Conservation (phyloP, 2,797 vertebrate species). For the Pipistrellus kuhlii region DNA sequence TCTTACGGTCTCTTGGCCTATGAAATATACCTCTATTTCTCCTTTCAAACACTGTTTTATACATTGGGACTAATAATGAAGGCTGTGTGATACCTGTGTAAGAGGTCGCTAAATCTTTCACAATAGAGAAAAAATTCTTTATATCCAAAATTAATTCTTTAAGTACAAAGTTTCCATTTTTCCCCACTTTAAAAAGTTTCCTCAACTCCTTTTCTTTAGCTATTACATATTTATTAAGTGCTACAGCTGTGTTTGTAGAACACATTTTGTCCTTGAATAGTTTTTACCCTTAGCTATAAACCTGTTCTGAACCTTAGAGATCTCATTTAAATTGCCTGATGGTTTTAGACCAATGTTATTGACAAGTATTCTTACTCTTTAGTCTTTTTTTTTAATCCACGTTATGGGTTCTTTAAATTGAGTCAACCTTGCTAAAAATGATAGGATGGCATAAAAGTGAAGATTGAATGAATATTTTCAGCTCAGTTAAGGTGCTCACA, state of each 20-base stretch:
- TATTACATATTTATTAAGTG: slow-evolving; percentile 84
- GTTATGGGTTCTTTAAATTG: slow-evolving; percentile 79
- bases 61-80: slow-evolving; percentile 61
- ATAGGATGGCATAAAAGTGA: slow-evolving; percentile 68
- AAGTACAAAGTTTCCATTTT: slow-evolving; percentile 58
- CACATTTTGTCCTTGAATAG: slow-evolving; percentile 85
- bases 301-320: slow-evolving; percentile 74
- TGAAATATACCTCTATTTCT: slow-evolving; percentile 68
- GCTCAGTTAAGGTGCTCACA: slow-evolving; percentile 74
- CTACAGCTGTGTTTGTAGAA: slow-evolving; percentile 81
- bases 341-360: slow-evolving; percentile 79
- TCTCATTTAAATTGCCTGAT: slow-evolving; percentile 79
- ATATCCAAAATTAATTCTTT: not conserved
- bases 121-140: slow-evolving; percentile 70
- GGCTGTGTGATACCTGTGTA: slow-evolving; percentile 45
- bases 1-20: slow-evolving; percentile 46
- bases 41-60: slow-evolving; percentile 74
- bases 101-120: slow-evolving; percentile 71
- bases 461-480: slow-evolving; percentile 72
- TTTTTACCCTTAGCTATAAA: slow-evolving; percentile 82
- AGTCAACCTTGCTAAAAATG: slow-evolving; percentile 77
- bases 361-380: slow-evolving; percentile 78
- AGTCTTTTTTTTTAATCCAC: slow-evolving; percentile 44
- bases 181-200: slow-evolving; percentile 67
- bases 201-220: slow-evolving; percentile 67